Evolutionary conservation across 1,140 invertebrate genomes (phyloP).

Genomic region (Geopemphigus sp.): DNA sequence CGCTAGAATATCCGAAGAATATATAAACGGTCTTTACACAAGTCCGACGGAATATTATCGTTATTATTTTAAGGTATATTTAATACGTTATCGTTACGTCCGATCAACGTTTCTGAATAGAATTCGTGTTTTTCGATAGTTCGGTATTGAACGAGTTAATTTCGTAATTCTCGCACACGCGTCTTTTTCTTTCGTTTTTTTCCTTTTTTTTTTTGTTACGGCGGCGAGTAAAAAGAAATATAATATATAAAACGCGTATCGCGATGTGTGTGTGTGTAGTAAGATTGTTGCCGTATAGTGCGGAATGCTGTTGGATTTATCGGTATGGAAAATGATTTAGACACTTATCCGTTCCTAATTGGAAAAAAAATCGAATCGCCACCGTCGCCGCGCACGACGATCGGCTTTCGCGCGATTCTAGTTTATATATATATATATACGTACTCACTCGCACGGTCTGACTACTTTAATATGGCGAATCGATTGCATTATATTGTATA

Average conservation of each 20-base stretch:
- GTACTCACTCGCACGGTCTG: no score
- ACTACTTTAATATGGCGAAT: no score
- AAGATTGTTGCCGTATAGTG: neutral
- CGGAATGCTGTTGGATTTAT: constrained; percentile 39
- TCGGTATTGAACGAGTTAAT: constrained; percentile 2
- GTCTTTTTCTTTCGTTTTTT: neutral
- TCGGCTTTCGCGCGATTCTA: no score
- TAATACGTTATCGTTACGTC: neutral
- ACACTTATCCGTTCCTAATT: constrained; percentile 22
- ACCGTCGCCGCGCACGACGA: neutral
- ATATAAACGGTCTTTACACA: neutral
- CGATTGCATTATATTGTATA: no score
- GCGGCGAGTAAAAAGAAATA: constrained; percentile 11
- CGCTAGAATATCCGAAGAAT: neutral
- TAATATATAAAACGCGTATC: neutral
- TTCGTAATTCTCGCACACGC: constrained; percentile 29
- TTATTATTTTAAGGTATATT: neutral
- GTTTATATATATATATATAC: no score
- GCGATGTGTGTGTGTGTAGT: neutral
- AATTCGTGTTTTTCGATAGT: constrained; percentile 5
- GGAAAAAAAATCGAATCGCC: neutral
- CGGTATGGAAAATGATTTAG: constrained; percentile 29
- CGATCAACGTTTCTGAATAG: neutral
- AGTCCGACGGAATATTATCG: constrained; percentile 6
- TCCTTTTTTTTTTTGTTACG: no score